Evolutionary conservation across 2,113 vertebrate genomes (phyloP), one percentile per base, ranked within the genome.

Genomic region (Procapra przewalskii): DNA sequence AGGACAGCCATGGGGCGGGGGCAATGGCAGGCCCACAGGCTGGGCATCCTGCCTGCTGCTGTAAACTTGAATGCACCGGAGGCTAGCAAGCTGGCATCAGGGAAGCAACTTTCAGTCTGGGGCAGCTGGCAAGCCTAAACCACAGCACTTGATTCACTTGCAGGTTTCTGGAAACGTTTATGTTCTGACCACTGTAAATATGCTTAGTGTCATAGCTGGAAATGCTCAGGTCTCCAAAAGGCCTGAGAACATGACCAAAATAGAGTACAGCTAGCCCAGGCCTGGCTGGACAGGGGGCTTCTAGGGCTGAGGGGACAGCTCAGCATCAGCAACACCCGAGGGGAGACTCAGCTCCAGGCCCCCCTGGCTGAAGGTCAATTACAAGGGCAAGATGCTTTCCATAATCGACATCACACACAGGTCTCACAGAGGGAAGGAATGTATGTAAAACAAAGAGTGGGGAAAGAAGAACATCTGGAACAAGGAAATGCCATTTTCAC

Each of bases 401-500:
- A 33, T 25, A 23, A 55, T 17, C 13, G 17, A n/a, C 25, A 16
- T 14, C 57, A 40, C 31, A 80, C 52, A 71, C 25, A 31, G 21
- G 4, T 25, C 80, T 92, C 77, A 40, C 33, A 55, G 43, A 31
- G 67, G 36, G 55, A 23, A 91, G 80, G 62, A 25, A 75, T 40
- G 48, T 48, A 27, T 21, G 8, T 19, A 79, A 77, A 43, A 48
- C 5, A 79, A 36, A 52, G 52, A 52, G n/a, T 21, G 33, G 75
- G 71, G 48, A 57, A 77, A 92, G 54, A 36, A 82, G 27, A 86
- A 90, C 29, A 64, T 75, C 52, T 92, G 88, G 43, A 97, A 95
- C 16, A 45, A 77, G n/a, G 97, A 93, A 33, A 59, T 93, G 93
- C 90, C 87, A 7, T 81, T 52, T 96, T 75, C 96, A 79, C 75